Conservation (phyloP, 2,888 invertebrate genomes). For the Xanthorhoe spadicearia region DNA sequence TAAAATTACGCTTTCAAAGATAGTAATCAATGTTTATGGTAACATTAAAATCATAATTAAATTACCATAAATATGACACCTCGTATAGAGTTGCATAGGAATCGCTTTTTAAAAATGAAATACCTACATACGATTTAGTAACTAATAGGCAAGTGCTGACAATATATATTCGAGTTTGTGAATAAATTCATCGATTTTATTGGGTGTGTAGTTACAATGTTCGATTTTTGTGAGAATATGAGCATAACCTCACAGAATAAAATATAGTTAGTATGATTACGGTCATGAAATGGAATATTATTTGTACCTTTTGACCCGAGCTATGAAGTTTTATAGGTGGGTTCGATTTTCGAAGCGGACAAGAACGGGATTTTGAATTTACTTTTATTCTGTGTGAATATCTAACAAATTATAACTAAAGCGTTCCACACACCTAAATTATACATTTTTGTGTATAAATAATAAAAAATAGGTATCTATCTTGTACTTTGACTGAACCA, state of each 20-base stretch:
- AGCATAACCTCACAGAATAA: background rate
- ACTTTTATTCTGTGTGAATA: background rate
- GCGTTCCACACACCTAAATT: too few species aligned
- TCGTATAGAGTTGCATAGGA: slow-evolving; percentile 38
- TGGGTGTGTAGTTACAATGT: slow-evolving; percentile 16
- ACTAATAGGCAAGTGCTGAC: slow-evolving; percentile 16
- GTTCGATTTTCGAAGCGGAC: slow-evolving; percentile 5
- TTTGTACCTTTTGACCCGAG: slow-evolving; percentile 6
- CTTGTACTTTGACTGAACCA: too few species aligned
- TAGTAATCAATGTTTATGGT: slow-evolving; percentile 29
- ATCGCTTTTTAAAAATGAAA: slow-evolving; percentile 29
- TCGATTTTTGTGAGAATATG: slow-evolving; percentile 9
- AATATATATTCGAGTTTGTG: slow-evolving; percentile 5
- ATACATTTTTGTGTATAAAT: too few species aligned
- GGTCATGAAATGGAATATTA: slow-evolving; percentile 19
- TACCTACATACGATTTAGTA: slow-evolving; percentile 27
- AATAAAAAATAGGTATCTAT: too few species aligned
- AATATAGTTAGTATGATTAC: background rate
- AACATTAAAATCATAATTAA: slow-evolving; percentile 37
- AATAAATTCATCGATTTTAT: slow-evolving; percentile 37
- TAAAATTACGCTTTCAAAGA: slow-evolving; percentile 33
- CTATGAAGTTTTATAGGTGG: slow-evolving; percentile 12
- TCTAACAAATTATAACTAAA: background rate
- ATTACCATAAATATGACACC: slow-evolving; percentile 45
- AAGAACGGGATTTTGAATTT: background rate